Evolutionary conservation across 2,888 invertebrate species (phyloP).

Genomic region (Cacoxenus indagator): DNA sequence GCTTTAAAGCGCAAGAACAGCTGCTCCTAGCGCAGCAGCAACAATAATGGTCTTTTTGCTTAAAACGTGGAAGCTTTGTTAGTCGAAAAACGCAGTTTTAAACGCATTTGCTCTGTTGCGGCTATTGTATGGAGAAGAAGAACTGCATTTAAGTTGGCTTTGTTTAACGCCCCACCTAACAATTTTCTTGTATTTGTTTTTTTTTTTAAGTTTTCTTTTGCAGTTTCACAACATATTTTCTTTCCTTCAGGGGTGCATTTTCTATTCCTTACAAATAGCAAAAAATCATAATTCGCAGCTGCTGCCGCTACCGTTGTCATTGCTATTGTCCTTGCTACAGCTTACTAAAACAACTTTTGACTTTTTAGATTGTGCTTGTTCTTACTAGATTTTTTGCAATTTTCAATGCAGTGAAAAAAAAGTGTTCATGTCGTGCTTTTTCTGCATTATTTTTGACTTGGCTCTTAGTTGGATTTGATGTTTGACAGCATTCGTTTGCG

Average conservation of each 20-base stretch:
- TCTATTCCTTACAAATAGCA: no score
- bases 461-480: neutral
- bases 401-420: neutral
- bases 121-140: neutral
- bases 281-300: slow-evolving; percentile 4
- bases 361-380: neutral
- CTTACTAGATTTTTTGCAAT: neutral
- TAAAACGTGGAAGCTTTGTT: neutral
- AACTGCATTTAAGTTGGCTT: neutral
- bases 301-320: no score
- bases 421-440: neutral
- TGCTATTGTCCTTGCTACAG: no score
- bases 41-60: neutral
- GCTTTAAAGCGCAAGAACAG: neutral
- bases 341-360: slow-evolving; percentile 8
- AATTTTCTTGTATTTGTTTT: neutral
- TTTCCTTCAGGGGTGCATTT: neutral
- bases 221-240: neutral
- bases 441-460: neutral
- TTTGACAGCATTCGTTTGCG: neutral
- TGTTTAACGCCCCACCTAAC: neutral
- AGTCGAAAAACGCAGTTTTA: neutral
- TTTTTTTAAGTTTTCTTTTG: neutral
- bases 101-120: neutral
- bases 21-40: neutral